Evolutionary conservation across 2,888 invertebrate species (phyloP), one percentile per base, ranked within the genome.

Genomic region (Bibio marci): DNA sequence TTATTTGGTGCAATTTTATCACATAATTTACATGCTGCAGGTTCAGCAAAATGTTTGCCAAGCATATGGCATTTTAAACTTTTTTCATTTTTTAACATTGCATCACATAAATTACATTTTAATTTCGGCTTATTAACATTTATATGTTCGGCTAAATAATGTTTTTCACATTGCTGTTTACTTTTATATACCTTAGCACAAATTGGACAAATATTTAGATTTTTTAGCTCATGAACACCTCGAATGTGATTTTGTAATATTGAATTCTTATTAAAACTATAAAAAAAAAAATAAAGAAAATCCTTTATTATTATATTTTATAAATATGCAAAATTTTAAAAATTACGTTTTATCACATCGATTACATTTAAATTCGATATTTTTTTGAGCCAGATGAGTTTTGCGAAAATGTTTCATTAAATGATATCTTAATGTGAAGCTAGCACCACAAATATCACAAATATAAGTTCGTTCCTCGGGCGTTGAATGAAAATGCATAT

Each of bases 181-280:
- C 56, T 53, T 1, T 53, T 47, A 32, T 59, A 49, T 2, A 54
- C 51, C 43, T 56, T 57, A 2, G 59, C 59, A 14, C 59, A 59
- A 17, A 58, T 52, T 30, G 57, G 55, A 43, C 59, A 59, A 13
- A 32, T 17, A 3, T 32, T 10, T 14, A 14, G 32, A 3, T 17
- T 47, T 0, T 47, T 44, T 32, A 47, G 46, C 22, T 42, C 38
- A 37, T 48, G 49, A 7, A 48, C 45, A 7, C 45, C 46, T 6
- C 48, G 43, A 33, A 45, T 43, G 26, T 49, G 49, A 1, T 45
- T 45, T n/a, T 47, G 44, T 13, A 49, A 43, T n/a, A 49, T 22
- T 6, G 22, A 6, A 6, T 22, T 22, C 4, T 22, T 22, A 6
- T 22, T 22, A 22, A 46, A 7, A 46, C 44, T 13, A 22, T 22